Base-by-base conservation (phyloP, 2,113 vertebrate species). In the Campylorhamphus procurvoides region DNA sequence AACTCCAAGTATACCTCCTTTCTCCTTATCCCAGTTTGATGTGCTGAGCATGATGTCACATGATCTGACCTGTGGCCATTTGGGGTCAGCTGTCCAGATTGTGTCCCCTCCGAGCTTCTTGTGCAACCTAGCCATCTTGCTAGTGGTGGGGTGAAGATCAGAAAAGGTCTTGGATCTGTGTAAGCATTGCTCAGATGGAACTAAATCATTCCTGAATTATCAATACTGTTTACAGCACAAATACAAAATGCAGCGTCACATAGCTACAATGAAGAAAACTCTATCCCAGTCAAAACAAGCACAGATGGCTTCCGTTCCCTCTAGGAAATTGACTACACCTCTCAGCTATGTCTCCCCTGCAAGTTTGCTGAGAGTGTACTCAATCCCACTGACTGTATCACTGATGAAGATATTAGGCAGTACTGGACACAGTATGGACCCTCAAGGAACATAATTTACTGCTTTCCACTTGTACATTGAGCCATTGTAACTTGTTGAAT, bases 401-500 rank as follows among this genome's bases (percentile, higher is more conserved):
- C 3, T 47, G 24, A 39, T 39, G 46, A 89, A 89, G 8, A 28
- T 23, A 33, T 17, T 67, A 44, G 28, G 33, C 60, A 68, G 4
- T 8, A 25, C 12, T 40, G 6, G 19, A 40, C 24, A n/a, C n/a
- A 47, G 29, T 16, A 47, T 7, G 6, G 19, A 46, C 23, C 18
- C 23, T 11, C 33, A 23, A 27, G 12, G 15, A 19, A 37, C 18
- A 29, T 19, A 12, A 28, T 52, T 39, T 46, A 46, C 22, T 37
- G 18, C 9, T 44, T 44, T 58, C 29, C 24, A 17, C 29, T 63
- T 47, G 58, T 14, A n/a, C 16, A 9, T 29, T 55, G 19, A 71
- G 6, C 12, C 12, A 39, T 25, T 35, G 25, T 56, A 53, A 33
- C 3, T 15, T 14, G 23, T 39, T 0, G 0, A 10, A 28, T 13